Percentiles rank a stretch among this genome's conserved stretches.
phyloP scores from a whole-genome alignment of 2,113 vertebrate species.

The Macquaria australasica region DNA sequence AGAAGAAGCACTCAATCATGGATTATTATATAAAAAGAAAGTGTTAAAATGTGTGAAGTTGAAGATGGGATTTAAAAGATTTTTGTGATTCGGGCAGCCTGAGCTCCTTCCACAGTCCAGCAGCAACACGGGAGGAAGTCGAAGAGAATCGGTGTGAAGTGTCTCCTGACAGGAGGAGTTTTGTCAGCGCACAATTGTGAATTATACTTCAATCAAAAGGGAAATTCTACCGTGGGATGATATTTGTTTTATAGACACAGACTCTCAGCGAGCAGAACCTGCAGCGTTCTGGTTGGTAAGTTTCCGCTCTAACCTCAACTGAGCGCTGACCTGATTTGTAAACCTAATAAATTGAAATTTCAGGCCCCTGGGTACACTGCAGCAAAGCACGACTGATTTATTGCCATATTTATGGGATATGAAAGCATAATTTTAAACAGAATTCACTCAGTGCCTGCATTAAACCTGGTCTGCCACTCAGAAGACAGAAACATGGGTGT shows the following conservation, averaged over 20 bases:
- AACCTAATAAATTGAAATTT: constrained; percentile 60
- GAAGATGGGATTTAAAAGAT: background rate
- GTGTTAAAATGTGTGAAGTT: background rate
- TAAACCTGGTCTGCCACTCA: background rate
- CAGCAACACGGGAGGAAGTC: background rate
- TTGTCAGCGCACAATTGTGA: constrained; percentile 1
- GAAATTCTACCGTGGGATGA: constrained; percentile 10
- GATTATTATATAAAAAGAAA: no score
- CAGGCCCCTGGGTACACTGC: constrained; percentile 31
- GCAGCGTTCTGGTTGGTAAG: constrained; percentile 28
- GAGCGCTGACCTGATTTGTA: constrained; percentile 53
- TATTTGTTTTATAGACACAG: constrained; percentile 7
- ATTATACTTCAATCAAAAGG: constrained; percentile 21
- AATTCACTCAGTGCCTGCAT: background rate
- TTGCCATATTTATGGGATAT: constrained; percentile 53
- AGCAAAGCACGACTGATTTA: constrained; percentile 54
- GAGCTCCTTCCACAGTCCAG: background rate
- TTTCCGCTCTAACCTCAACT: constrained; percentile 31
- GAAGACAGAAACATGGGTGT: background rate
- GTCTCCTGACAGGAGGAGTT: constrained; percentile 2
- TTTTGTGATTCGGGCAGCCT: background rate
- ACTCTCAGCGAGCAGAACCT: constrained; percentile 15
- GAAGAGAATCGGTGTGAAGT: background rate
- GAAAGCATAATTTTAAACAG: constrained; percentile 32
- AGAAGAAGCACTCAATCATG: background rate